Conservation (phyloP, 2,797 vertebrate species). For the Odontamblyopus rebecca region DNA sequence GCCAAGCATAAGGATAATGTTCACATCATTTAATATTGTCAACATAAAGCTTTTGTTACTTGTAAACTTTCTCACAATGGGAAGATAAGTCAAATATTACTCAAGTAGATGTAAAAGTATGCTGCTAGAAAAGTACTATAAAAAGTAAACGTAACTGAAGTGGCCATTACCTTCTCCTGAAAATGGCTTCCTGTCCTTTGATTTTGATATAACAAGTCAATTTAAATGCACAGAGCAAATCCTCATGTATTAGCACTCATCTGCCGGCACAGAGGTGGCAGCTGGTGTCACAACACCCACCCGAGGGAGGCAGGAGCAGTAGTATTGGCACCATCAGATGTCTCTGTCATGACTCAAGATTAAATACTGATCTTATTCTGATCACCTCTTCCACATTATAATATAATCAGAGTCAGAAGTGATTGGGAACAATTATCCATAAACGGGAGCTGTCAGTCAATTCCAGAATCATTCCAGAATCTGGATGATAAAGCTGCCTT, state of each 20-base stretch:
- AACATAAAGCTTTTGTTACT: neutral
- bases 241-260: conserved; percentile 34
- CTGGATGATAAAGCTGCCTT: neutral
- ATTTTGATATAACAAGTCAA: conserved; percentile 16
- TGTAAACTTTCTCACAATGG: no score
- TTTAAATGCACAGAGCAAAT: conserved; percentile 22
- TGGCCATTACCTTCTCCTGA: no score
- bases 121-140: no score
- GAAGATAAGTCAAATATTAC: no score
- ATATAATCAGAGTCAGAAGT: neutral
- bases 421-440: neutral
- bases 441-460: neutral
- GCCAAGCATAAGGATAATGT: no score
- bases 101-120: no score
- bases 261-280: conserved; percentile 36
- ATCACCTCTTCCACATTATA: conserved; percentile 1
- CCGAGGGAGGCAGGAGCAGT: conserved; percentile 28
- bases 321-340: conserved; percentile 23
- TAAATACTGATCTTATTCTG: neutral
- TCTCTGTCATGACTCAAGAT: conserved; percentile 21
- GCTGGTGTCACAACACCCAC: conserved; percentile 33
- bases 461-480: neutral
- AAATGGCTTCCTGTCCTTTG: neutral
- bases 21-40: neutral
- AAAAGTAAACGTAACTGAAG: no score